phyloP scores from a whole-genome alignment of 2,797 vertebrate species.

The Micrastur ruficollis region DNA sequence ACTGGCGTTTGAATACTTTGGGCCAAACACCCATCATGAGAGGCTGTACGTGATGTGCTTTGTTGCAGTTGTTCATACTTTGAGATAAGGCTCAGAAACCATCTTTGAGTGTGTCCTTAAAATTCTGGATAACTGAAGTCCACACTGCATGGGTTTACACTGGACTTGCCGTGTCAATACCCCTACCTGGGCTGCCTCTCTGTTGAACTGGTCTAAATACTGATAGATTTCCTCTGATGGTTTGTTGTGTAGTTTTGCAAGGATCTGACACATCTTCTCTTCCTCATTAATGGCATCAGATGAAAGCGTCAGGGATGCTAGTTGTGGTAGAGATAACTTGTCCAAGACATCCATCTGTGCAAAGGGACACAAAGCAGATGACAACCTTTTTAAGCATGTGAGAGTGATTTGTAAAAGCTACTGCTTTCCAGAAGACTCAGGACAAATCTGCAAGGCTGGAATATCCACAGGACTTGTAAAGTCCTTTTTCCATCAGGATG shows the following conservation, averaged over 20 bases:
- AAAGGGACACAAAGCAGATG: neutral
- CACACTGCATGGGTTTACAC: neutral
- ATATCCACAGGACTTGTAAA: neutral
- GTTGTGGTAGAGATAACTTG: neutral
- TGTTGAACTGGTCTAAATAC: constrained; percentile 5
- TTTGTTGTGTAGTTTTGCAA: neutral
- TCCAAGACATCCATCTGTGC: neutral
- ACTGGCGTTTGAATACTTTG: neutral
- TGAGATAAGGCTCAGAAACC: neutral
- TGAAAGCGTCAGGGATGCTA: constrained; percentile 7
- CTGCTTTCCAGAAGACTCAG: neutral
- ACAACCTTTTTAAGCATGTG: neutral
- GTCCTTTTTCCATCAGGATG: neutral
- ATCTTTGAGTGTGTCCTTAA: neutral
- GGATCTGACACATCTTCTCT: constrained; percentile 19
- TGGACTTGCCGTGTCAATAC: neutral
- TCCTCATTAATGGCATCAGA: neutral
- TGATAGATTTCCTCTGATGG: neutral
- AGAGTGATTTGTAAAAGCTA: neutral
- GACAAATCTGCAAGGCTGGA: neutral
- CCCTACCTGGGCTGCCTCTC: neutral
- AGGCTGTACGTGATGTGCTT: neutral
- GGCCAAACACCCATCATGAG: neutral
- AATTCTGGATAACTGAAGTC: neutral
- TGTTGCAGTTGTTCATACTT: neutral